Conservation (phyloP, 2,797 vertebrate species). For the Mustela erminea region DNA sequence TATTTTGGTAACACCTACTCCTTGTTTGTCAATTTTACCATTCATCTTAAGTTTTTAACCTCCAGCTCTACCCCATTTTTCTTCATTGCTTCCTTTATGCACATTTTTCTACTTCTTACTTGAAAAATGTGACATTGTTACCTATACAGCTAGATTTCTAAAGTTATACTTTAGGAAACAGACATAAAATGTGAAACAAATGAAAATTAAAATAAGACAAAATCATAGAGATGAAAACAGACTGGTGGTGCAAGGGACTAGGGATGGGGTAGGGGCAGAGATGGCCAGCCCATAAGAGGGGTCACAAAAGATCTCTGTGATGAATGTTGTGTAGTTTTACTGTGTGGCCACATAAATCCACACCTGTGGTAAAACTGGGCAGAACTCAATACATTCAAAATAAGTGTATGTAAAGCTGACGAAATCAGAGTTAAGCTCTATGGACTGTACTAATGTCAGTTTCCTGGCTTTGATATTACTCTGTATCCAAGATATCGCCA, state of each 20-base stretch:
- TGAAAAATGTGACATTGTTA: conserved; percentile 32
- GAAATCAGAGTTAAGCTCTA: neutral
- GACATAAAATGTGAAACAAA: neutral
- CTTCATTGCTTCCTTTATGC: neutral
- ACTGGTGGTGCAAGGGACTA: neutral
- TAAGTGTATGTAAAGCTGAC: neutral
- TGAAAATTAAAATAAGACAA: neutral
- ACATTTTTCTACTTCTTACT: neutral
- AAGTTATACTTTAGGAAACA: conserved; percentile 5
- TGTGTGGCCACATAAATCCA: neutral
- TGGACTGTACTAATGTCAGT: too few relatives aligned
- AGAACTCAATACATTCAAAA: neutral
- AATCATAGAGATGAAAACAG: neutral
- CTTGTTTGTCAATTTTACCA: neutral
- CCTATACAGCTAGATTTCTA: conserved; percentile 5
- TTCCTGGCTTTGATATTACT: neutral
- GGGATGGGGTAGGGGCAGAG: neutral
- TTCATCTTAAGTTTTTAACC: neutral
- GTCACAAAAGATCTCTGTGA: neutral
- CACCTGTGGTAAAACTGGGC: neutral
- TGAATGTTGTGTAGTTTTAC: neutral
- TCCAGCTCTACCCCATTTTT: neutral
- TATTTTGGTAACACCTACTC: neutral
- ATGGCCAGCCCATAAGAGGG: neutral
- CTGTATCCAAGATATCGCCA: neutral